Evolutionary conservation across 2,113 vertebrate genomes (phyloP), one percentile per base, ranked within the genome.

Genomic region (Pseudolaguvia tuberculata): DNA sequence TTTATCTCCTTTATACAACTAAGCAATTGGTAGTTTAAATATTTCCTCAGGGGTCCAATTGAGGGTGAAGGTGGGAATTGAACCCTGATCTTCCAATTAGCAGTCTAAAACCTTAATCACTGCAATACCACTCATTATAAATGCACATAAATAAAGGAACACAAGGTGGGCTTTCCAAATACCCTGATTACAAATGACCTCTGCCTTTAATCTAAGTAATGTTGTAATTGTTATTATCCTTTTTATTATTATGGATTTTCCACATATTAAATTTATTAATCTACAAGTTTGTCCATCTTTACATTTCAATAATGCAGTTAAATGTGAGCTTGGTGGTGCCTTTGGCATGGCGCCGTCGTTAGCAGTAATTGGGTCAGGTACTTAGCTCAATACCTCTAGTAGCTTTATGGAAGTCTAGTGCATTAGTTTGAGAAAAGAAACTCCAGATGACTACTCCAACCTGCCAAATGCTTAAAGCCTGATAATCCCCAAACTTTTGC

Each of bases 371-470:
- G 77, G 80, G 80, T 81, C 80, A 78, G 61, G 53, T 68, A 75
- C 72, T 81, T 78, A 75, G 69, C 76, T 55, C 53, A 70, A 61
- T 7, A 48, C 73, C 80, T 62, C 52, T 58, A 50, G 72, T 62
- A 75, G 76, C 51, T 72, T 67, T 71, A 65, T 74, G 70, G 14
- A 82, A 50, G 77, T 78, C 77, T 82, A 76, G 58, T 89, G 84
- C 86, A 87, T 90, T 89, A 86, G 82, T 75, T 78, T 79, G 77
- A 78, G 69, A 77, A 72, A 12, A 84, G 81, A 84, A 63, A 79
- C 79, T 68, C 52, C 2, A 57, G 52, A 18, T 58, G 23, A 75
- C 20, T 17, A 17, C 27, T 68, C 8, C n/a, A 9, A 48, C 45
- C 53, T 50, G 27, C 65, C 53, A 76, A 67, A 47, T 66, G 25